phyloP scores from a whole-genome alignment of 2,113 vertebrate species.

The Emydocephalus ijimae region DNA sequence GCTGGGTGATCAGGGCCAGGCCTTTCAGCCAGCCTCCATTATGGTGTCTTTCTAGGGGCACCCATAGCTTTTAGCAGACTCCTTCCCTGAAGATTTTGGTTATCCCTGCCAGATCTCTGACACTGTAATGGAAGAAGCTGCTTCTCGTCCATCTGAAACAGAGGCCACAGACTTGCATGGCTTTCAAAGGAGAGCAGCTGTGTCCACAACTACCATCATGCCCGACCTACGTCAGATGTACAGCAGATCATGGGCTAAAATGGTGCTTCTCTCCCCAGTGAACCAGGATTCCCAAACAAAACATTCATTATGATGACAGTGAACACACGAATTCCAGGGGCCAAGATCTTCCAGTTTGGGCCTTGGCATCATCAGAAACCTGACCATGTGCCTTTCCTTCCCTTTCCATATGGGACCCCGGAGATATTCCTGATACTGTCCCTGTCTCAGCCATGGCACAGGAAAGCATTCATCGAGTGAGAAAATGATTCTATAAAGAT shows the following conservation, averaged over 20 bases:
- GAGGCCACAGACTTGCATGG: not conserved
- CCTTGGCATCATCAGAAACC: not conserved
- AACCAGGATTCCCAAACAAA: not conserved
- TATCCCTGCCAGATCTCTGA: no score
- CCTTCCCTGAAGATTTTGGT: not conserved
- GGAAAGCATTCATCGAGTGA: not conserved
- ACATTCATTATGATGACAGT: not conserved
- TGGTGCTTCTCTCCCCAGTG: not conserved
- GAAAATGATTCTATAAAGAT: not conserved
- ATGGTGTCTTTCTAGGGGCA: not conserved
- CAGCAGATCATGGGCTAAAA: not conserved
- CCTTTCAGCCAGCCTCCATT: no score
- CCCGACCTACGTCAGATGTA: not conserved
- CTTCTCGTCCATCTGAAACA: not conserved
- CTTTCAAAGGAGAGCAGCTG: not conserved
- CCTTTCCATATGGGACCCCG: not conserved
- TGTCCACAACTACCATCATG: not conserved
- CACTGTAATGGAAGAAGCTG: not conserved
- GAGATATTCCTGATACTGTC: not conserved
- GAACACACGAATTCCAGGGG: not conserved
- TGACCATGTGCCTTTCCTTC: not conserved
- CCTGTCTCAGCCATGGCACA: not conserved
- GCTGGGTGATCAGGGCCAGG: not conserved
- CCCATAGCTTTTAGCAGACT: not conserved
- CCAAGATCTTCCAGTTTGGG: not conserved